These are phyloP conservation scores for Ctenopoma multispine DNA, from an alignment of 2,797 vertebrate genomes.

Conservation along the genomic window DNA sequence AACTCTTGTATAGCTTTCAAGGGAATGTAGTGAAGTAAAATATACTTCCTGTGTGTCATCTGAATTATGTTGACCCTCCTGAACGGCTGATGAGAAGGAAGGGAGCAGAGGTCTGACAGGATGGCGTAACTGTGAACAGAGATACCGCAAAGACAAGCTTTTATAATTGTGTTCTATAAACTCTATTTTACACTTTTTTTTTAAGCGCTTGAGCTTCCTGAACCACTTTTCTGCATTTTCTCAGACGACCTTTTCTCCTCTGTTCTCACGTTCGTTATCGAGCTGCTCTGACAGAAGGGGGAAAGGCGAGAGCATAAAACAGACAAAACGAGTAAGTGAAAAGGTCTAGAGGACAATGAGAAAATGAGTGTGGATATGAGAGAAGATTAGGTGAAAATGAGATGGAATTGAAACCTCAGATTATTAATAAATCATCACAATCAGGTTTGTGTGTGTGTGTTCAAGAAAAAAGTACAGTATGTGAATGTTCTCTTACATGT, in stretches of 20 bases:
- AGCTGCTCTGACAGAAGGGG: neutral
- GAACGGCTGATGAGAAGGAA: slow-evolving; percentile 11
- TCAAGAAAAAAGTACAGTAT: too few species aligned
- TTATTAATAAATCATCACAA: slow-evolving; percentile 42
- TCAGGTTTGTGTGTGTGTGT: neutral
- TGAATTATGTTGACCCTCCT: slow-evolving; percentile 1
- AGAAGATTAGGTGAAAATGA: slow-evolving; percentile 6
- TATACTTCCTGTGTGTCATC: neutral
- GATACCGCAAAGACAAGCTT: neutral
- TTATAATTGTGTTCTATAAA: neutral
- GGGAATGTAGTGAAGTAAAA: too few species aligned
- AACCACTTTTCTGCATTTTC: neutral
- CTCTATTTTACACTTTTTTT: slow-evolving; percentile 4
- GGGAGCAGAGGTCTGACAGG: neutral
- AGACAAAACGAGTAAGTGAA: neutral
- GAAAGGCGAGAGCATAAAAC: neutral
- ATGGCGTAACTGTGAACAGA: neutral
- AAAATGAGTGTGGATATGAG: neutral
- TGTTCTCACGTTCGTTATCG: neutral
- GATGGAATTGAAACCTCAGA: slow-evolving; percentile 25
- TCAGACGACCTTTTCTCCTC: neutral
- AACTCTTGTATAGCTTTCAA: too few species aligned
- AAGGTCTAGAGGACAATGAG: slow-evolving; percentile 11
- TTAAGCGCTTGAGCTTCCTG: neutral
- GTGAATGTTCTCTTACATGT: too few species aligned